Evolutionary conservation across 2,888 invertebrate species (phyloP).

Genomic region (Drosophila mulleri): DNA sequence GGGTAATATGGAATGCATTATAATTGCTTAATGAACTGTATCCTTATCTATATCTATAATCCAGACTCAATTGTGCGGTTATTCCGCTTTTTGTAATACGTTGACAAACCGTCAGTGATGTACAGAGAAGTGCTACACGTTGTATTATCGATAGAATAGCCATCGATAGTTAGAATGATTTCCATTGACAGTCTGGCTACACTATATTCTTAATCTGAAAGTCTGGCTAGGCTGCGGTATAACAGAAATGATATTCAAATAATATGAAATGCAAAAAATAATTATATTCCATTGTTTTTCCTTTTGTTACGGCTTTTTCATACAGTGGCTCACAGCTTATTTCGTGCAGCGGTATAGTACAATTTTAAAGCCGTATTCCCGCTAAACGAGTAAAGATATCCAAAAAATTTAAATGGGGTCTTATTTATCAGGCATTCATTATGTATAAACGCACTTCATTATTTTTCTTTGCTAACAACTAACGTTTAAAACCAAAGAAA

Average conservation of each 20-base stretch:
- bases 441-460: no score
- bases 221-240: neutral
- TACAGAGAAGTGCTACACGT: neutral
- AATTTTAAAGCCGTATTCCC: no score
- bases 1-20: conserved; percentile 14
- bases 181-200: conserved; percentile 13
- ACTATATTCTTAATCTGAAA: no score
- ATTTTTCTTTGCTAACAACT: no score
- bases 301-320: neutral
- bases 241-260: conserved; percentile 4
- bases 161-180: neutral
- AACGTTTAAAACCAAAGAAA: no score
- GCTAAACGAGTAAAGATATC: no score
- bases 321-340: no score
- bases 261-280: neutral
- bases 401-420: no score
- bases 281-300: neutral
- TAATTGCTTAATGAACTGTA: neutral
- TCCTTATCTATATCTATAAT: conserved; percentile 1
- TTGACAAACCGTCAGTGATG: conserved; percentile 17
- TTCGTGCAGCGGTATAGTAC: no score
- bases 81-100: conserved; percentile 37
- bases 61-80: neutral
- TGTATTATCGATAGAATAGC: neutral
- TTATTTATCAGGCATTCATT: no score